Percentiles rank a stretch among this genome's conserved stretches.
Evolutionary conservation across 2,797 vertebrate genomes (phyloP).

Genomic region (Garrulus glandarius): DNA sequence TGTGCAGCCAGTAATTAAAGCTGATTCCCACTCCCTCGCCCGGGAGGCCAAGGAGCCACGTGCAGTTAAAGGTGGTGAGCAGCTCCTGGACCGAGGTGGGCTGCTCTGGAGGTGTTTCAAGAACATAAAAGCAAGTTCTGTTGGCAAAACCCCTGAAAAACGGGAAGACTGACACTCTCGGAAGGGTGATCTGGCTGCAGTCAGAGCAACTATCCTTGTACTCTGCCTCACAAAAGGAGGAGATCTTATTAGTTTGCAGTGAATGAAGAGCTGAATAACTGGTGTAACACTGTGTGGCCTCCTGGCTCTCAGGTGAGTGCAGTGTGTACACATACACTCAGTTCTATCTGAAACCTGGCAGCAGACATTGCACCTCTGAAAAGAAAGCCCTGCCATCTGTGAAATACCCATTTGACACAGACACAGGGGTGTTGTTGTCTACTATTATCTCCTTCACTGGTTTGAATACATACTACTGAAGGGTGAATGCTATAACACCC

Average conservation of each 20-base stretch:
- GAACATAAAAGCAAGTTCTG: background rate
- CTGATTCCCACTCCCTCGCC: background rate
- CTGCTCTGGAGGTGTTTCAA: background rate
- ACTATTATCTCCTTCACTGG: background rate
- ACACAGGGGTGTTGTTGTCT: background rate
- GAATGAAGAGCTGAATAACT: background rate
- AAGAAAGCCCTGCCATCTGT: background rate
- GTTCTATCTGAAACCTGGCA: background rate
- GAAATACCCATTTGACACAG: slow-evolving; percentile 21
- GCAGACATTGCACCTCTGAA: background rate
- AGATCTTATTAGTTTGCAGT: background rate
- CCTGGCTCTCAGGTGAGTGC: background rate
- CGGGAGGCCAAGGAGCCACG: background rate
- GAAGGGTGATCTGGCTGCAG: background rate
- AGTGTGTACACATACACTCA: background rate
- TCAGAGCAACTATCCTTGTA: background rate
- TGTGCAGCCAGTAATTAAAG: slow-evolving; percentile 1
- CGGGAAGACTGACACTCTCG: background rate
- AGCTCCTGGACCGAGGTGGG: background rate
- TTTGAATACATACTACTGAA: background rate
- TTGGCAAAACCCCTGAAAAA: background rate
- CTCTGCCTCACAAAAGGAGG: background rate
- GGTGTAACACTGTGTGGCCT: background rate
- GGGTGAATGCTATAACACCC: background rate
- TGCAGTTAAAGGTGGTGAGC: background rate